Percentiles rank a stretch among this genome's conserved stretches.
These are phyloP conservation scores for Spinibarbus caldwelli DNA, from an alignment of 2,797 vertebrate species.

Conservation along the genomic window DNA sequence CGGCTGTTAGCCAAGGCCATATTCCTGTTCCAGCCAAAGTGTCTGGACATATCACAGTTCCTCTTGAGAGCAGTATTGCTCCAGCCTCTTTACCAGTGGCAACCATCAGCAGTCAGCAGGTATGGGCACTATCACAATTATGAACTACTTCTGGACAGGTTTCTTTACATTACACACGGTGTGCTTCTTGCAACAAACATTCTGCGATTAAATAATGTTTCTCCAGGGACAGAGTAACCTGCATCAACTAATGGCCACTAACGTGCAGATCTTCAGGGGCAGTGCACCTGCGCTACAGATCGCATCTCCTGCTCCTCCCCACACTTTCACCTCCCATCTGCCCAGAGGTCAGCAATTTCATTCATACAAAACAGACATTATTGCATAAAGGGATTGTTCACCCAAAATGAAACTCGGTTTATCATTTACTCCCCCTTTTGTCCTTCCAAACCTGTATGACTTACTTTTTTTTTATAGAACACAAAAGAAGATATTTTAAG, in stretches of 20 bases:
- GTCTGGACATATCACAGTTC: conserved; percentile 92
- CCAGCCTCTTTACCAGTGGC: conserved; percentile 96
- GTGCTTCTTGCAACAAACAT: neutral
- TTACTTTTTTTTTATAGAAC: neutral
- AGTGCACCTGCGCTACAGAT: conserved; percentile 89
- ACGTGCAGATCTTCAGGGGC: conserved; percentile 94
- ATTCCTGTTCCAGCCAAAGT: conserved; percentile 90
- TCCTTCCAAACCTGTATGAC: neutral
- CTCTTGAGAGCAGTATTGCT: conserved; percentile 91
- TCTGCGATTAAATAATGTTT: neutral
- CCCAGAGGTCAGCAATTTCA: conserved; percentile 85
- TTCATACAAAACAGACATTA: neutral
- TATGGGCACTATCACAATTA: conserved; percentile 63
- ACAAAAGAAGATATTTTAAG: neutral
- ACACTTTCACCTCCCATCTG: conserved; percentile 88
- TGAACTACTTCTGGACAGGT: neutral
- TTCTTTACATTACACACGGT: neutral
- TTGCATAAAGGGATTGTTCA: neutral
- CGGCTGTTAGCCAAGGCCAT: conserved; percentile 85
- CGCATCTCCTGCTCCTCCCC: conserved; percentile 78
- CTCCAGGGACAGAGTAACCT: conserved; percentile 92
- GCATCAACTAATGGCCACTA: conserved; percentile 94
- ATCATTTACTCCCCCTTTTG: neutral
- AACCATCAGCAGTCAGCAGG: conserved; percentile 98
- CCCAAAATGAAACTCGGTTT: neutral